phyloP scores from a whole-genome alignment of 2,113 vertebrate species.

The Sebastes fasciatus region DNA sequence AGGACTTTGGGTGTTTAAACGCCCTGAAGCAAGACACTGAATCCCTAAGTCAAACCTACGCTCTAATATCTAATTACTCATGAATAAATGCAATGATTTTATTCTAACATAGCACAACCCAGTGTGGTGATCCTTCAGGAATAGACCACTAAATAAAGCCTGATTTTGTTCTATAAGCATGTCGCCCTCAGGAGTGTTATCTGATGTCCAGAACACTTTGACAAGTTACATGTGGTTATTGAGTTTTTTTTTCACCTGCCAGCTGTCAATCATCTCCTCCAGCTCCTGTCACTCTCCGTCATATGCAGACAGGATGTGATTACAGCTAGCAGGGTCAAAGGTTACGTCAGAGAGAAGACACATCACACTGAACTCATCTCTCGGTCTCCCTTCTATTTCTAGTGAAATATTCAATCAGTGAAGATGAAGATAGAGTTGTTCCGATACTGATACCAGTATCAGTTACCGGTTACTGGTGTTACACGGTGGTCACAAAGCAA shows the following conservation, averaged over 20 bases:
- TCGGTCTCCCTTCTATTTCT: not conserved
- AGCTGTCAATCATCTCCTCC: constrained; percentile 12
- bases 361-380: not conserved
- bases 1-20: not conserved
- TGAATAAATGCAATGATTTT: not conserved
- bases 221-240: constrained; percentile 1
- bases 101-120: not conserved
- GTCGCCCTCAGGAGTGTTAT: not conserved
- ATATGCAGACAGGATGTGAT: not conserved
- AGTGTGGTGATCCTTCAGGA: not conserved
- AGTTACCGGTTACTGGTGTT: no score
- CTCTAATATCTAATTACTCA: not conserved
- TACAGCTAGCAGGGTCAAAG: not conserved
- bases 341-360: not conserved
- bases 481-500: no score
- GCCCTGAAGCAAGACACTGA: not conserved
- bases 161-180: not conserved
- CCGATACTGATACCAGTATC: no score
- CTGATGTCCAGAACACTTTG: not conserved
- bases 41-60: not conserved
- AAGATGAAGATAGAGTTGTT: no score
- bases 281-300: not conserved
- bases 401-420: no score
- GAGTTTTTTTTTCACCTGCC: not conserved
- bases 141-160: not conserved